Evolutionary conservation across 2,113 vertebrate genomes (phyloP).

Genomic region (Actenoides lindsayi): DNA sequence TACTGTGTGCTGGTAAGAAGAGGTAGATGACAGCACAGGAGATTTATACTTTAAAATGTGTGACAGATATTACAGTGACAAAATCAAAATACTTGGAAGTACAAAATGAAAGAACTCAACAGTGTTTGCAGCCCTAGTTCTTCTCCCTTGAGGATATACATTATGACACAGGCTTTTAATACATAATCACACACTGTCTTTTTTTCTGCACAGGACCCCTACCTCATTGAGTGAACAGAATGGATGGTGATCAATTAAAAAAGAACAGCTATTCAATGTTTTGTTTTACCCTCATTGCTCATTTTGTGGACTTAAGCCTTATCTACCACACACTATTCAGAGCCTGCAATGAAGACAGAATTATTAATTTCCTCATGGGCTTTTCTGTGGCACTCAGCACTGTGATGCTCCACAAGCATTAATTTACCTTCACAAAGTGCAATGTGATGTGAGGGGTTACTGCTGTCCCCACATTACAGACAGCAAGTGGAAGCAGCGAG

Average conservation of each 20-base stretch:
- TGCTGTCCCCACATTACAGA: not conserved
- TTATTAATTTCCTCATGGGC: slow-evolving; percentile 60
- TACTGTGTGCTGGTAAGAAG: not conserved
- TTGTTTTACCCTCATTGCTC: slow-evolving; percentile 49
- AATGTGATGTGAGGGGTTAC: not conserved
- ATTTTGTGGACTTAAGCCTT: slow-evolving; percentile 42
- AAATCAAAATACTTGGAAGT: not conserved
- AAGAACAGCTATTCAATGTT: slow-evolving; percentile 41
- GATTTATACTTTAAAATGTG: not conserved
- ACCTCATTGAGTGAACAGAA: slow-evolving; percentile 5
- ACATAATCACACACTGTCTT: not conserved
- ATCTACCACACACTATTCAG: slow-evolving; percentile 40
- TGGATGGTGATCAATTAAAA: slow-evolving; percentile 51
- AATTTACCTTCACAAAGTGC: slow-evolving; percentile 43
- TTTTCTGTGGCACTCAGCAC: slow-evolving; percentile 25
- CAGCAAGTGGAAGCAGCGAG: not conserved
- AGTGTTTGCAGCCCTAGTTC: not conserved
- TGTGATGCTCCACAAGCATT: not conserved
- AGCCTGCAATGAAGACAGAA: slow-evolving; percentile 43
- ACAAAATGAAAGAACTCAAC: not conserved
- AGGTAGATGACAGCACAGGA: not conserved
- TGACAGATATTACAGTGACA: not conserved
- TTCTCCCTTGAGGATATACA: not conserved
- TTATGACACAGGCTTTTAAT: slow-evolving; percentile 11
- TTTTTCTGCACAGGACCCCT: slow-evolving; percentile 19